phyloP scores from a whole-genome alignment of 2,113 vertebrate genomes.

The Orthonyx spaldingii region DNA sequence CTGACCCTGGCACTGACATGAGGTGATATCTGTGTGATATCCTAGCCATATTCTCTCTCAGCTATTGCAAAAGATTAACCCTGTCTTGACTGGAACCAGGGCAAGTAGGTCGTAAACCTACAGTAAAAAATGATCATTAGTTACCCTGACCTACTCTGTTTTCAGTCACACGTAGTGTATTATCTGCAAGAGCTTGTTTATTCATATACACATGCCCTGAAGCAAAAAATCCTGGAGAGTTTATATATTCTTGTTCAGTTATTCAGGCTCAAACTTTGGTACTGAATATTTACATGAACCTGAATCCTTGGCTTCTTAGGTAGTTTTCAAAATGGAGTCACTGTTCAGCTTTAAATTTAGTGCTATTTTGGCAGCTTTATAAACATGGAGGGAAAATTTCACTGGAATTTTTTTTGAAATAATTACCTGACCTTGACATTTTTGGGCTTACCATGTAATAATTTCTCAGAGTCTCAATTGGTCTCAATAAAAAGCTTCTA shows the following conservation, averaged over 20 bases:
- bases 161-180: neutral
- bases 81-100: neutral
- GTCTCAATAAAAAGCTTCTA: slow-evolving; percentile 6
- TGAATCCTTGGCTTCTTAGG: neutral
- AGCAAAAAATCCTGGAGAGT: neutral
- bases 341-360: neutral
- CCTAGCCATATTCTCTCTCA: neutral
- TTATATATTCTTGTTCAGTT: neutral
- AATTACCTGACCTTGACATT: neutral
- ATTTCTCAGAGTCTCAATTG: neutral
- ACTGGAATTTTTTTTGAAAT: neutral
- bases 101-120: neutral
- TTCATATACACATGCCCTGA: neutral
- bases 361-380: neutral
- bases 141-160: neutral
- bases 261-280: neutral
- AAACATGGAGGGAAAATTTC: neutral
- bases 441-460: neutral
- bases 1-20: neutral
- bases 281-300: neutral
- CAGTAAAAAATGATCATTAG: neutral
- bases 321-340: neutral
- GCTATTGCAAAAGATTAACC: neutral
- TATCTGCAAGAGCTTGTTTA: neutral
- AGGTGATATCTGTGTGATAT: neutral